phyloP scores from a whole-genome alignment of 2,113 vertebrate genomes.

The Amblyopsis rosae region DNA sequence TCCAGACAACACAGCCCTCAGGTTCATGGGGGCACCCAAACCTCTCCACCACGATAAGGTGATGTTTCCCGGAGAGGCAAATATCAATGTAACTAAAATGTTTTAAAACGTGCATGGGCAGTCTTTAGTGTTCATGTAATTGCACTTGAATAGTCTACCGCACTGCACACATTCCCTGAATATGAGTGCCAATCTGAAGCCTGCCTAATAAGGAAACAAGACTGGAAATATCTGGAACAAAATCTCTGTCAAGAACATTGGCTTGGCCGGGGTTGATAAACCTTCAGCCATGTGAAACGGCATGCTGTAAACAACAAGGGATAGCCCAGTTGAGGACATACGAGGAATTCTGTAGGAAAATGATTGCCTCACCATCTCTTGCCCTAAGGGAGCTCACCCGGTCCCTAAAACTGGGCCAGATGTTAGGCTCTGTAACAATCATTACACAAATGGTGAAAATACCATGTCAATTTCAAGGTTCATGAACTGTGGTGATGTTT shows the following conservation, averaged over 20 bases:
- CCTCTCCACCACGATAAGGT: no score
- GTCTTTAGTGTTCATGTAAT: slow-evolving; percentile 2
- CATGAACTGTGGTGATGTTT: no score
- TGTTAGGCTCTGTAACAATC: slow-evolving; percentile 32
- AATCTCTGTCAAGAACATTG: slow-evolving; percentile 47
- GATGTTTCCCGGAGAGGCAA: no score
- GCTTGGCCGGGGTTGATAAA: slow-evolving; percentile 35
- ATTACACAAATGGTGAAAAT: no score
- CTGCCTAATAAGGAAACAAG: slow-evolving; percentile 79
- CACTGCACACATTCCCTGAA: slow-evolving; percentile 20
- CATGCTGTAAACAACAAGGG: slow-evolving; percentile 16
- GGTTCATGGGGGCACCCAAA: no score
- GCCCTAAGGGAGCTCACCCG: slow-evolving; percentile 39
- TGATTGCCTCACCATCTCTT: slow-evolving; percentile 24
- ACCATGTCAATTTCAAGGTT: no score
- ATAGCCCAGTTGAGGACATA: slow-evolving; percentile 35
- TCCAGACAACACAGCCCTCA: no score
- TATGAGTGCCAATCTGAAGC: slow-evolving; percentile 50
- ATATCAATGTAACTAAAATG: no score
- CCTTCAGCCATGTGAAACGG: slow-evolving; percentile 9
- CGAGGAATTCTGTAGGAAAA: slow-evolving; percentile 33
- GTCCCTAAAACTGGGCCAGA: slow-evolving; percentile 41
- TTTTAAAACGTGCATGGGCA: no score
- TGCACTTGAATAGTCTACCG: slow-evolving; percentile 27
- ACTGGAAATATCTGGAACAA: slow-evolving; percentile 47